Evolutionary conservation across 1,140 invertebrate species (phyloP), one percentile per base, ranked within the genome.

Genomic region (Acromyrmex heyeri): DNA sequence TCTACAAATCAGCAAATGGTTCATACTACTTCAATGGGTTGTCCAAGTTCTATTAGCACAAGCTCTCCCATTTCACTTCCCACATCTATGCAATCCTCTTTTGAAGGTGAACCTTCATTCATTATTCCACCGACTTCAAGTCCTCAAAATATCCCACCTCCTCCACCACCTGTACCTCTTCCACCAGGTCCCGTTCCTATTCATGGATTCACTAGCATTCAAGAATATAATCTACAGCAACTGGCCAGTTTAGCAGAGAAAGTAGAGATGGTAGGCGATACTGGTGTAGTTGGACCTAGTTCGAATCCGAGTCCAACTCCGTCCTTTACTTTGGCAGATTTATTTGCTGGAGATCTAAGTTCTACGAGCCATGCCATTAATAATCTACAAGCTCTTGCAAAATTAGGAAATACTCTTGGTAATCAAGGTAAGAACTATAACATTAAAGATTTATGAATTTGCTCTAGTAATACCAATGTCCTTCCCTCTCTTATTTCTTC

Each of bases 341-440:
- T 98, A 76, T 96, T 98, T 50, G 96, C 96, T 78, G 97, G 97
- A 44, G 97, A 98, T 92, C 93, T 96, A 2, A 96, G 95, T 88
- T 96, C 96, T 14, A 95, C 94, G n/a, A 97, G 97, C 93, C 97
- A 98, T 94, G 97, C 98, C 55, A 96, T 98, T 86, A 98, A 98
- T 93, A 99, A 98, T 95, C 95, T 98, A 75, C 98, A 98, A 93
- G 98, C 98, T 21, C 96, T 99, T 75, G 98, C 98, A 69, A 98
- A 99, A 95, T 95, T 99, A 55, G 98, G 98, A 91, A 95, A 95
- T 76, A 91, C 95, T 27, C 95, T 97, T 61, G 97, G 96, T 65
- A 96, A 95, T 93, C 96, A 97, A 95, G 97, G 97, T 97, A 93
- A 95, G 95, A 14, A 75, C 27, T 57, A 24, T 1, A 34, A 59